Base-by-base conservation (phyloP, 2,797 vertebrate genomes). In the Neostethus bicornis region DNA sequence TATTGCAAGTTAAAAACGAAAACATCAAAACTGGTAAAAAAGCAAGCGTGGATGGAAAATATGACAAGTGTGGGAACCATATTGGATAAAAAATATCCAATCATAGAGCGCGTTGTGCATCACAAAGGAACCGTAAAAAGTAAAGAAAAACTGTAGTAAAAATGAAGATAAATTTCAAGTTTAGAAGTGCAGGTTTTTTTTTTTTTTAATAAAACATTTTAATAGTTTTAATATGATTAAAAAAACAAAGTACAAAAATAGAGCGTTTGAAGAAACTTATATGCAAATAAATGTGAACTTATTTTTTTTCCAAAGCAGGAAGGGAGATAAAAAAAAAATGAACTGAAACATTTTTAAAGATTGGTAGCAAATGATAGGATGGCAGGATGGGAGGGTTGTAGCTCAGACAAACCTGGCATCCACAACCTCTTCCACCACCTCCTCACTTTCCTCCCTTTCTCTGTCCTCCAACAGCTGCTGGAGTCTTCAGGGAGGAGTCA, bases 401-500 rank as follows among this genome's bases (percentile, higher is more conserved):
- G 82, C 77, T 75, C 56, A 38, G 66, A 92, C 96, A 93, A 96
- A 99, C 96, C 96, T 98, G 95, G 84, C 91, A 84, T 96, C 94
- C 94, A 94, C 95, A 90, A 92, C 93, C 92, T 95, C 95, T 75
- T 86, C 86, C 81, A 76, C 87, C 79, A 56, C 81, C 74, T 56
- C 79, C 83, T 86, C 87, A 83, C 80, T 79, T 72, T 88, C 86
- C 93, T 95, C 93, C 92, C 90, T 94, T 91, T 90, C 94, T 92
- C 91, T 94, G 92, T 96, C 95, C 89, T 95, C 95, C 93, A 96
- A 94, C 93, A 95, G 94, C 90, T 75, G 88, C 87, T 96, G 95
- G 89, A 99, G 95, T 94, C 96, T 99, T 96, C 93, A 86, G 90
- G 91, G 87, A 90, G 88, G 92, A 89, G 90, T 91, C 85, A 91